Percentiles rank a stretch among this genome's conserved stretches.
These are phyloP conservation scores for Aphrocallistes beatrix DNA, from an alignment of 37 sponge, comb jelly and placozoan genomes.

Conservation along the genomic window DNA sequence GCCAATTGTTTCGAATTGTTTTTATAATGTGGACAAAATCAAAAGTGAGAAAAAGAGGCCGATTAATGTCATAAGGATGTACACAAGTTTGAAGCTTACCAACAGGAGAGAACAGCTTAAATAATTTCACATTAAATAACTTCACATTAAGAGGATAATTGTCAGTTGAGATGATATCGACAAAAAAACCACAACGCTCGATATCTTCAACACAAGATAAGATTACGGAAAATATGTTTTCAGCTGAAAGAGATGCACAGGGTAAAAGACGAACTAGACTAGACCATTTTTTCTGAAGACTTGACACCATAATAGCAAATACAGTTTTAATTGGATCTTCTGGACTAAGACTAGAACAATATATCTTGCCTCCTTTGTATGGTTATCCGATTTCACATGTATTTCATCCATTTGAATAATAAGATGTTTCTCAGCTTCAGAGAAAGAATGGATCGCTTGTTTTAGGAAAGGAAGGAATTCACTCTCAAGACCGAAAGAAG, in stretches of 20 bases:
- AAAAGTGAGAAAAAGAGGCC: no score
- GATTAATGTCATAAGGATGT: no score
- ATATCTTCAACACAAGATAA: constrained; percentile 4
- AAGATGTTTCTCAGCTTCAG: not conserved
- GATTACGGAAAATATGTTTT: not conserved
- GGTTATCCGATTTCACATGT: constrained; percentile 5
- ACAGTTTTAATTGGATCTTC: not conserved
- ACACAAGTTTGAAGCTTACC: no score
- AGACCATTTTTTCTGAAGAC: not conserved
- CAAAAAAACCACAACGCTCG: not conserved
- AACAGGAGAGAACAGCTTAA: no score
- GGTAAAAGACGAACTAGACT: not conserved
- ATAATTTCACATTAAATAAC: no score
- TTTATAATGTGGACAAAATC: no score
- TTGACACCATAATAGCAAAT: not conserved
- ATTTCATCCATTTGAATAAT: constrained; percentile 10
- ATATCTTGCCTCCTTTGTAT: no score
- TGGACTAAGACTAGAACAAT: not conserved
- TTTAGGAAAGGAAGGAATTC: not conserved
- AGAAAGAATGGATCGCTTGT: constrained; percentile 1
- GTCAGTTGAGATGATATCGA: not conserved
- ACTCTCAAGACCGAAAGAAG: not conserved
- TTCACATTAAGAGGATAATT: constrained; percentile 16
- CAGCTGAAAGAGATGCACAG: constrained; percentile 1
- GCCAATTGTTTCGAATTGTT: no score